These are phyloP conservation scores for Sebastes alutus DNA, from an alignment of 2,797 vertebrate genomes.

Conservation along the genomic window DNA sequence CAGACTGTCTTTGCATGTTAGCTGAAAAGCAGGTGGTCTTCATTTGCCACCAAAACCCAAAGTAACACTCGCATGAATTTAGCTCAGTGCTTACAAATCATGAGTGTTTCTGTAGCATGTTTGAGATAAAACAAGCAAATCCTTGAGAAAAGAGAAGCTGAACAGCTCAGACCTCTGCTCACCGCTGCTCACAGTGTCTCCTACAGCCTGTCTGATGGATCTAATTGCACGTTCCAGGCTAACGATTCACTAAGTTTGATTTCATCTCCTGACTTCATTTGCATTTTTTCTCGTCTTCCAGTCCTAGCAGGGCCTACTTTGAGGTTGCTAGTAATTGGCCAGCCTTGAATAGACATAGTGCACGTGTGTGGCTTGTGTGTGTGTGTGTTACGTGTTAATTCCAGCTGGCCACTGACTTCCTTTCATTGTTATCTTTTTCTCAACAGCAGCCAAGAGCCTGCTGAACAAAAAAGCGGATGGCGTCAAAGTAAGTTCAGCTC, in stretches of 20 bases:
- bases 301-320: background rate
- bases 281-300: constrained; percentile 48
- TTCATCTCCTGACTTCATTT: constrained; percentile 41
- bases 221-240: constrained; percentile 42
- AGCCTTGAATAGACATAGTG: constrained; percentile 1
- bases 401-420: constrained; percentile 29
- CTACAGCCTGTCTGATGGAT: background rate
- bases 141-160: background rate
- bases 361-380: background rate
- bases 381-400: background rate
- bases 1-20: constrained; percentile 40
- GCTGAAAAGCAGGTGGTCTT: background rate
- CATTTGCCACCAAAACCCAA: background rate
- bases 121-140: background rate
- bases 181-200: background rate
- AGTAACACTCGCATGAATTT: background rate
- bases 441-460: constrained; percentile 93
- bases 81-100: background rate
- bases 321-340: constrained; percentile 29
- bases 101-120: background rate
- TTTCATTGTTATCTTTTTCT: constrained; percentile 45
- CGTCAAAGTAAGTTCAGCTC: constrained; percentile 88
- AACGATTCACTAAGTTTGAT: constrained; percentile 39
- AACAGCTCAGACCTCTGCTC: background rate
- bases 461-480: constrained; percentile 92